A percentile compares a stretch with the other conserved stretches of the same genome.
Conservation (phyloP, 2,888 invertebrate genomes). For the Chymomyza procnemis region DNA sequence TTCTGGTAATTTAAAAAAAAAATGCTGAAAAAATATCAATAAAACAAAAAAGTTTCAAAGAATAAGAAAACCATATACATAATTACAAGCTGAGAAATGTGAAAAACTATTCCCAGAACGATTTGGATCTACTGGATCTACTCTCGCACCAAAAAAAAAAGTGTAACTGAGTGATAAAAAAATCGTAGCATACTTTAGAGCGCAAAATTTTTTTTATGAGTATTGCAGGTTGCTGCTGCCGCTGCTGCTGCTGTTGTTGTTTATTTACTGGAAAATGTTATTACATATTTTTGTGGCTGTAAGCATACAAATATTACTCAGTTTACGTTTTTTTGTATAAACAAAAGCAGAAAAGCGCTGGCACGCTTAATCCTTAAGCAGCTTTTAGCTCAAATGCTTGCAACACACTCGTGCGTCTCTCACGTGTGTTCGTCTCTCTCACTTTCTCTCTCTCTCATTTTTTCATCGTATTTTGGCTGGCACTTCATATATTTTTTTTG, state of each 20-base stretch:
- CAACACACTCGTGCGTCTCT: slow-evolving; percentile 27
- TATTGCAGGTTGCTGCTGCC: slow-evolving; percentile 21
- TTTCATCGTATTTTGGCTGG: neutral
- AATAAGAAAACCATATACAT: too few species aligned
- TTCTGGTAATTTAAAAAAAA: too few species aligned
- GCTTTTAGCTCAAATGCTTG: slow-evolving; percentile 70
- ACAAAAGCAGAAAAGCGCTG: slow-evolving; percentile 62
- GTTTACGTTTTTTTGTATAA: slow-evolving; percentile 32
- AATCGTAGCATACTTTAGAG: slow-evolving; percentile 17
- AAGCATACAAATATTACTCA: slow-evolving; percentile 27
- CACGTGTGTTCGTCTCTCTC: slow-evolving; percentile 21
- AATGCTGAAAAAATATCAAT: too few species aligned
- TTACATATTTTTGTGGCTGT: slow-evolving; percentile 63
- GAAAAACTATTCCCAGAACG: too few species aligned
- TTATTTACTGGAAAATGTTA: slow-evolving; percentile 68
- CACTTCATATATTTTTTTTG: too few species aligned
- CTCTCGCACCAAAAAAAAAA: neutral
- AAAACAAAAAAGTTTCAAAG: too few species aligned
- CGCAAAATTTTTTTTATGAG: slow-evolving; percentile 39
- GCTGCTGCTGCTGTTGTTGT: slow-evolving; percentile 18
- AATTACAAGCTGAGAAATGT: too few species aligned
- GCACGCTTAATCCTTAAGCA: slow-evolving; percentile 71
- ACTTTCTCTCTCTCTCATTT: slow-evolving; percentile 17
- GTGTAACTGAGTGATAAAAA: neutral
- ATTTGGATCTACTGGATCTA: too few species aligned